Base-by-base conservation (phyloP, 2,113 vertebrate genomes). In the Oxygymnocypris stewartii region DNA sequence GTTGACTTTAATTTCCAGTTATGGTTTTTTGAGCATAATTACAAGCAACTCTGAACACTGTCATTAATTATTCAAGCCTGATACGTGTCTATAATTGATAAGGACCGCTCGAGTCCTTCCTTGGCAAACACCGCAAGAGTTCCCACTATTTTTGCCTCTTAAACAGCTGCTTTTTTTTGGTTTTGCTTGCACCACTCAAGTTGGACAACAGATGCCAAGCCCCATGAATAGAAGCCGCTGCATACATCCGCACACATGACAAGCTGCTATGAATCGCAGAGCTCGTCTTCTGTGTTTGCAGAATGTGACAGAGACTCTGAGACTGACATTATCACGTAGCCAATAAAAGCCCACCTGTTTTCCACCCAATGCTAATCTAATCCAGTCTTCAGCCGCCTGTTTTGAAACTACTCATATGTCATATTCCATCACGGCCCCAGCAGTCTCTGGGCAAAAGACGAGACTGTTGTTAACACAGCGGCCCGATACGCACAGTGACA, bases 261-360 rank as follows among this genome's bases (percentile, higher is more conserved):
- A 40, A 40, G 82, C 47, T 63, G 67, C 42, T 78, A 28, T 59
- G 59, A 81, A 89, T 76, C 14, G 51, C 82, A 82, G 67, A 79
- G 49, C 67, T 57, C 61, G 20, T 79, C 51, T 40, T 47, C 23
- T 65, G 79, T 47, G 57, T 84, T 85, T 86, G 79, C 35, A 44
- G 73, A 81, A 77, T 90, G 89, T 74, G 84, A 89, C 89, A 87
- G 90, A 89, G 91, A 42, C 40, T 88, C 91, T 82, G 89, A 92
- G 92, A 92, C 90, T 92, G 92, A 94, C 93, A 92, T 92, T 93
- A 92, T 93, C 92, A 92, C 84, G 87, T 90, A 90, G 87, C 89
- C 93, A 93, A 93, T 95, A 94, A 94, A 95, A 92, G 91, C 88
- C 93, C 95, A 94, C 94, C 93, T 94, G 94, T 94, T 94, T 91